A percentile compares a stretch with the other conserved stretches of the same genome.
Evolutionary conservation across 2,888 invertebrate species (phyloP).

Genomic region (Cosmia pyralina): DNA sequence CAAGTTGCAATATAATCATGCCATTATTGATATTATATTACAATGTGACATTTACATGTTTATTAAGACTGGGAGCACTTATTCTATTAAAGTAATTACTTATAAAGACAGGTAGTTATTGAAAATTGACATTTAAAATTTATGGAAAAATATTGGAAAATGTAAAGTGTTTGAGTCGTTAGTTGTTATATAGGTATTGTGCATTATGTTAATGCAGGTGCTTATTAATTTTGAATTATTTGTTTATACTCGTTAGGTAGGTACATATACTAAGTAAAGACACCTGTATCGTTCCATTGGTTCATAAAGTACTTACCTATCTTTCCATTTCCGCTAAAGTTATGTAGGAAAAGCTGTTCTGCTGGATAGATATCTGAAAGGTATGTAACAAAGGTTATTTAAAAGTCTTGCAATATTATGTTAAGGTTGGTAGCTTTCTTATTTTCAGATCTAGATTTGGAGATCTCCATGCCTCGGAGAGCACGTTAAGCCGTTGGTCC

Average conservation of each 20-base stretch:
- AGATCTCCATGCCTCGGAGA: no score
- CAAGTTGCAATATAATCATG: conserved; percentile 57
- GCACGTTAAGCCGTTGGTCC: no score
- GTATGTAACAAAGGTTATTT: neutral
- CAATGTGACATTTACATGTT: conserved; percentile 62
- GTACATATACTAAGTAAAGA: neutral
- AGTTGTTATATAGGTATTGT: conserved; percentile 45
- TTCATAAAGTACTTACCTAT: neutral
- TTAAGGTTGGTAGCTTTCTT: neutral
- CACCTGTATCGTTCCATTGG: conserved; percentile 15
- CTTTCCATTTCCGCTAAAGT: neutral
- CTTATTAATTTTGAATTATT: conserved; percentile 33
- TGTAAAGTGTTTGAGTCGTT: conserved; percentile 30
- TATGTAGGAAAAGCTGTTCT: neutral
- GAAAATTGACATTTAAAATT: conserved; percentile 58
- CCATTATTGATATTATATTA: conserved; percentile 62
- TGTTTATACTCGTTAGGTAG: conserved; percentile 3
- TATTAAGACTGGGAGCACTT: conserved; percentile 59
- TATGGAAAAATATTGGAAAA: conserved; percentile 61
- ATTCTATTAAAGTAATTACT: conserved; percentile 63
- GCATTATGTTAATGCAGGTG: conserved; percentile 30
- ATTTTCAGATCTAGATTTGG: neutral
- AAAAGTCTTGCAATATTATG: neutral
- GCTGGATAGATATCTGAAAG: neutral
- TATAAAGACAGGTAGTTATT: conserved; percentile 57